These are phyloP conservation scores for Phymorhynchus buccinoides DNA, from an alignment of 1,140 invertebrate species.

Conservation along the genomic window DNA sequence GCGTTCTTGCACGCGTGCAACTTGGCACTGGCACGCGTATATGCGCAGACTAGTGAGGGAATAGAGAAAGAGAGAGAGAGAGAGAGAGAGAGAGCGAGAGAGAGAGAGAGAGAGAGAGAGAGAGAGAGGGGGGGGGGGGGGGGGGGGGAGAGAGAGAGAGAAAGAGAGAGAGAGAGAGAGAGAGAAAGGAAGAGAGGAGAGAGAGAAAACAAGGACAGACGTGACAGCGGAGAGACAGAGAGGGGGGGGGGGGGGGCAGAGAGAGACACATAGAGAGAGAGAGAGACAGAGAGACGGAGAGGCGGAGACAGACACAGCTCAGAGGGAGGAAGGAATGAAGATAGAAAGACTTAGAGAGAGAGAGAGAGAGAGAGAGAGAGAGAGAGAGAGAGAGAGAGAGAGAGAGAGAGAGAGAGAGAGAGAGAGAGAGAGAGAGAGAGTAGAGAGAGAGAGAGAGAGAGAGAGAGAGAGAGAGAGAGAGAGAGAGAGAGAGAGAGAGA, in stretches of 20 bases:
- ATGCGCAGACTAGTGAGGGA: no score
- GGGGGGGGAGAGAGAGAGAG: neutral
- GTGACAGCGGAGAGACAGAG: neutral
- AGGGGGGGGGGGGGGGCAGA: neutral
- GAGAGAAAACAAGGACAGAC: neutral
- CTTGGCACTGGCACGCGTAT: no score
- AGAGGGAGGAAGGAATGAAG: no score
- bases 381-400: no score
- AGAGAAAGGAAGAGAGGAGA: neutral
- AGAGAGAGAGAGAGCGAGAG: neutral
- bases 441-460: neutral
- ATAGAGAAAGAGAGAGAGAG: neutral
- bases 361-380: no score
- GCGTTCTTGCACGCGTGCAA: no score
- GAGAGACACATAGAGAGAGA: neutral
- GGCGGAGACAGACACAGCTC: constrained; percentile 41
- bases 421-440: neutral
- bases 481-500: constrained; percentile 1
- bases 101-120: neutral
- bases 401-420: neutral
- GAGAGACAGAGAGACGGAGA: constrained; percentile 42
- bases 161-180: neutral
- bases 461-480: neutral
- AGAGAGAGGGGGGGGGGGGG: neutral
- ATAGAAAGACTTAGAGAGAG: no score